phyloP scores from a whole-genome alignment of 2,888 invertebrate genomes.

The Caenorhabditis afra region DNA sequence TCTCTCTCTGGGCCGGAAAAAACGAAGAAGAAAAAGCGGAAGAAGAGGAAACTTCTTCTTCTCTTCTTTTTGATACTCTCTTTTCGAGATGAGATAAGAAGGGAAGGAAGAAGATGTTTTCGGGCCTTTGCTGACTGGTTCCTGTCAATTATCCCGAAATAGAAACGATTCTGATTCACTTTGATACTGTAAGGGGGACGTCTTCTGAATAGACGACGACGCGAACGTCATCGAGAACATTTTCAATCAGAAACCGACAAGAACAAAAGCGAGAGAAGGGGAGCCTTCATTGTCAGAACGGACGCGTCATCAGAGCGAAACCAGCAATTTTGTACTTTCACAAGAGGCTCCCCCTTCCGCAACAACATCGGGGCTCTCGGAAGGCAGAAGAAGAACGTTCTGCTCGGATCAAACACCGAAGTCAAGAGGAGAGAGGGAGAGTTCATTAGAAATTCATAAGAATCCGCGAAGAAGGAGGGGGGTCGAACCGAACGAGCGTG shows the following conservation, averaged over 20 bases:
- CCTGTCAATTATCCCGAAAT: not conserved
- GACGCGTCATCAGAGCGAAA: conserved; percentile 7
- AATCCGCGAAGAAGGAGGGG: conserved; percentile 1
- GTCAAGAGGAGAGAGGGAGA: not conserved
- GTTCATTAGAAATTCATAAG: conserved; percentile 49
- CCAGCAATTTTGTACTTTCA: conserved; percentile 21
- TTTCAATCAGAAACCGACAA: not conserved
- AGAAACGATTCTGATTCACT: not conserved
- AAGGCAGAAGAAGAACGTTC: too few relatives aligned
- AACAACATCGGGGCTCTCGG: too few relatives aligned
- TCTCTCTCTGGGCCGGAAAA: conserved; percentile 4
- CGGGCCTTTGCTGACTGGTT: too few relatives aligned
- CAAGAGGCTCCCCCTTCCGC: not conserved
- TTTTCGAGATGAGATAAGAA: conserved; percentile 3
- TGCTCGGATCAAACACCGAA: too few relatives aligned
- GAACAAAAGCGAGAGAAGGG: not conserved
- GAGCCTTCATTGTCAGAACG: too few relatives aligned
- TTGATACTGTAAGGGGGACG: not conserved
- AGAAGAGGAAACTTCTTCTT: conserved; percentile 6
- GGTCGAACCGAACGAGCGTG: conserved; percentile 19
- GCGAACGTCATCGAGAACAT: too few relatives aligned
- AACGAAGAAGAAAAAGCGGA: conserved; percentile 1
- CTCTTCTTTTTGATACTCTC: not conserved
- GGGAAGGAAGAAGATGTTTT: not conserved
- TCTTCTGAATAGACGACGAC: not conserved